A percentile compares a stretch with the other conserved stretches of the same genome.
Evolutionary conservation across 2,888 invertebrate species (phyloP).

Genomic region (Loripinus fragilis): DNA sequence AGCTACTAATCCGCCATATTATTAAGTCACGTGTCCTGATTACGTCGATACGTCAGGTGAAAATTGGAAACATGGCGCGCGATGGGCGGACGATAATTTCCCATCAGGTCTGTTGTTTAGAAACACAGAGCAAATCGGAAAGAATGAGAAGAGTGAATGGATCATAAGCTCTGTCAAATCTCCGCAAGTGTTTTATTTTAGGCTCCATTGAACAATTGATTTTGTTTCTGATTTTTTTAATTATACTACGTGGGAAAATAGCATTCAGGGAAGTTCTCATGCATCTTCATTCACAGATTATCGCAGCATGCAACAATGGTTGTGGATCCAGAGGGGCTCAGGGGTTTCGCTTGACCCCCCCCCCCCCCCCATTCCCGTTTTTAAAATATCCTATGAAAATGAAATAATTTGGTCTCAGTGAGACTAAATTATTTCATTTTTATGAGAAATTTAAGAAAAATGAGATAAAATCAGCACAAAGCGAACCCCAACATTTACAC

Average conservation of each 20-base stretch:
- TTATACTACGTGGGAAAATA: slow-evolving; percentile 19
- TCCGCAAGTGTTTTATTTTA: not conserved
- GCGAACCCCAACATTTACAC: too few species aligned
- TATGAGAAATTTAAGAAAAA: too few species aligned
- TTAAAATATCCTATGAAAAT: too few species aligned
- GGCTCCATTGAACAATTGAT: not conserved
- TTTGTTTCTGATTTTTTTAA: not conserved
- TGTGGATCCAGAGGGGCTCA: too few species aligned
- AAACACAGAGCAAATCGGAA: not conserved
- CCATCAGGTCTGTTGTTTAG: not conserved
- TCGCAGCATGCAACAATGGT: too few species aligned
- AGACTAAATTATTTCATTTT: too few species aligned
- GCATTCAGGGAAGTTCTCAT: slow-evolving; percentile 2
- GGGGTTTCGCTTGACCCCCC: too few species aligned
- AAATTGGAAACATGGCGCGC: not conserved
- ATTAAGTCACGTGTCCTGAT: slow-evolving; percentile 14
- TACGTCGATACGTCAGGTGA: slow-evolving; percentile 20
- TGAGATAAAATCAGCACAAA: too few species aligned
- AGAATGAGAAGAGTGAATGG: not conserved
- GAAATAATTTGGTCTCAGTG: too few species aligned
- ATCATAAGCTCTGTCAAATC: slow-evolving; percentile 14
- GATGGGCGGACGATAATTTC: not conserved
- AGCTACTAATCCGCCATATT: slow-evolving; percentile 16
- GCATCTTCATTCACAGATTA: not conserved
- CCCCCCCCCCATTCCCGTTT: too few species aligned